Base-by-base conservation (phyloP, 2,888 invertebrate genomes). In the Nomada flava region DNA sequence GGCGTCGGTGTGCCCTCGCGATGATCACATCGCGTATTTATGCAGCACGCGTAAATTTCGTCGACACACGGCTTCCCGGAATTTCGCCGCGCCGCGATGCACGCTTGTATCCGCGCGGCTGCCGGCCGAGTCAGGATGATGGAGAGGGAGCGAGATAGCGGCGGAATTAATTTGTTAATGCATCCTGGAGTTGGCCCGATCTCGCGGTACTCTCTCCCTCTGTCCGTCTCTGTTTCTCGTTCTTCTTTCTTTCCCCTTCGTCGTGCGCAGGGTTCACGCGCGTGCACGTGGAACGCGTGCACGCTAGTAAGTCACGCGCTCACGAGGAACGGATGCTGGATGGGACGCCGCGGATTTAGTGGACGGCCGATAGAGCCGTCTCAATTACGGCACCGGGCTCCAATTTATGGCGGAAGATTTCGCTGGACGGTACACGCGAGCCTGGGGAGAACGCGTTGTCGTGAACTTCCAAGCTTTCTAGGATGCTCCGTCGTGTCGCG, bases 21-120 rank as follows among this genome's bases (percentile, higher is more conserved):
- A 89, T 88, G 89, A 86, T 88, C 86, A 74, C 89, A 84, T 79
- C 86, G 84, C 86, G 88, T 87, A 85, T 89, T 86, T 85, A 88
- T 87, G 88, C 87, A 83, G 81, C 84, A 79, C 88, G 84, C 83
- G 89, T 89, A 88, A 89, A 89, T 89, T 89, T 88, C 82, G 86
- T 79, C 85, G 86, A 71, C 77, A 67, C 75, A 55, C 74, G 81
- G 71, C 83, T 88, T 88, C 88, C 88, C 86, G 85, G 88, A 88
- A 88, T 87, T 88, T 87, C 79, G 57, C 78, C 62, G 71, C 75
- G 76, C 23, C 53, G 75, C 64, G 71, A 75, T 75, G 78, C 75
- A 53, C 55, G 64, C 70, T 73, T 87, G 86, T 85, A 76, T 55
- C 60, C 10, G 60, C 71, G 55, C 62, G 44, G 76, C 36, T 44